phyloP scores from a whole-genome alignment of 2,797 vertebrate species.

The Acrossocheilus wenchowensis region DNA sequence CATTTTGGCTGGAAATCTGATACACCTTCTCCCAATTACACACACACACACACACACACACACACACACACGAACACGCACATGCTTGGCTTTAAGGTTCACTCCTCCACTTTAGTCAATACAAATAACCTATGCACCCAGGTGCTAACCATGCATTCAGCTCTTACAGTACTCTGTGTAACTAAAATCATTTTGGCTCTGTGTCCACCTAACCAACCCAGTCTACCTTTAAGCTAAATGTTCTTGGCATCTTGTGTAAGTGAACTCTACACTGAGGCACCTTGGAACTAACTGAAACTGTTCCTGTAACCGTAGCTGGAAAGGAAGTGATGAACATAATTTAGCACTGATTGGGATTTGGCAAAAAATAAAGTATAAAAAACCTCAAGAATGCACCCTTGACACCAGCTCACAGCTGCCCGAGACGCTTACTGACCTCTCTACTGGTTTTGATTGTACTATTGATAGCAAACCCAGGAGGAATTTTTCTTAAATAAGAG shows the following conservation, averaged over 20 bases:
- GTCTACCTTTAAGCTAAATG: slow-evolving; percentile 50
- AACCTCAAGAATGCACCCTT: slow-evolving; percentile 32
- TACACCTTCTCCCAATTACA: background rate
- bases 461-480: slow-evolving; percentile 24
- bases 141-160: slow-evolving; percentile 40
- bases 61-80: slow-evolving; percentile 21
- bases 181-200: slow-evolving; percentile 44
- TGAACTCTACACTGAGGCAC: slow-evolving; percentile 40
- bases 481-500: slow-evolving; percentile 12
- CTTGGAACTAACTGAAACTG: slow-evolving; percentile 31
- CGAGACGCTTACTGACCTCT: slow-evolving; percentile 9
- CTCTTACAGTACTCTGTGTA: slow-evolving; percentile 29
- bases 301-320: slow-evolving; percentile 23
- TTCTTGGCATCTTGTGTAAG: slow-evolving; percentile 54
- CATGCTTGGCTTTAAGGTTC: slow-evolving; percentile 26
- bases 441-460: slow-evolving; percentile 34
- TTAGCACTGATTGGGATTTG: slow-evolving; percentile 50
- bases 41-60: slow-evolving; percentile 2
- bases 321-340: slow-evolving; percentile 38
- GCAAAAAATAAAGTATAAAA: slow-evolving; percentile 28
- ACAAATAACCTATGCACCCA: slow-evolving; percentile 45
- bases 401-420: slow-evolving; percentile 33
- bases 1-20: slow-evolving; percentile 45
- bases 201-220: slow-evolving; percentile 12
- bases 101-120: slow-evolving; percentile 32